A percentile compares a stretch with the other conserved stretches of the same genome.
These are phyloP conservation scores for Oncorhynchus kisutch DNA, from an alignment of 2,113 vertebrate genomes.

Conservation along the genomic window DNA sequence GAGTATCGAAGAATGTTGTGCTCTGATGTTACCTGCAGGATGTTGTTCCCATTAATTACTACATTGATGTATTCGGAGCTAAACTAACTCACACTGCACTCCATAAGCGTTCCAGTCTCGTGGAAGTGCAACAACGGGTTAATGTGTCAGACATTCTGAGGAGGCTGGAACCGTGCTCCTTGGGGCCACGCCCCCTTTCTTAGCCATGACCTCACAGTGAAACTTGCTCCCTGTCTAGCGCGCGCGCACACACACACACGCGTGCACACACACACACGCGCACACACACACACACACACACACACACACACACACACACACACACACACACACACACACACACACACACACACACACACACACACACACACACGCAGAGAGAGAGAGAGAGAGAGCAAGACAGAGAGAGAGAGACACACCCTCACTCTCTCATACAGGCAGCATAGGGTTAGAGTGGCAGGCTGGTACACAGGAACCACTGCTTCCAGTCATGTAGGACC, in stretches of 20 bases:
- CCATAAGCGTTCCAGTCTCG: no score
- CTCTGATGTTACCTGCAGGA: no score
- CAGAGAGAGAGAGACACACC: not conserved
- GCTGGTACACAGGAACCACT: not conserved
- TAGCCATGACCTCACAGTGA: constrained; percentile 45
- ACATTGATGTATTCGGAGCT: no score
- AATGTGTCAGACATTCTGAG: not conserved
- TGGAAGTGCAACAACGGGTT: not conserved
- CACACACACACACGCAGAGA: no score
- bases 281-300: constrained; percentile 9
- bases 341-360: no score
- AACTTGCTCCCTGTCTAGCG: constrained; percentile 21
- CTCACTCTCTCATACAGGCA: not conserved
- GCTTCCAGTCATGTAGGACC: not conserved
- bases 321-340: no score
- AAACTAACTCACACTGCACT: no score
- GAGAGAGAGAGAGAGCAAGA: not conserved
- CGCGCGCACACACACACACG: constrained; percentile 9
- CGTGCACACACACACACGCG: constrained; percentile 3
- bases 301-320: no score
- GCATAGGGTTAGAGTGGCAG: not conserved
- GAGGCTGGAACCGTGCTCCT: not conserved
- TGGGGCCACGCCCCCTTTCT: constrained; percentile 8
- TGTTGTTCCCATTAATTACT: no score
- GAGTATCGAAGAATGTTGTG: no score